Evolutionary conservation across 2,888 invertebrate genomes (phyloP), one percentile per base, ranked within the genome.

Genomic region (Pecten maximus): DNA sequence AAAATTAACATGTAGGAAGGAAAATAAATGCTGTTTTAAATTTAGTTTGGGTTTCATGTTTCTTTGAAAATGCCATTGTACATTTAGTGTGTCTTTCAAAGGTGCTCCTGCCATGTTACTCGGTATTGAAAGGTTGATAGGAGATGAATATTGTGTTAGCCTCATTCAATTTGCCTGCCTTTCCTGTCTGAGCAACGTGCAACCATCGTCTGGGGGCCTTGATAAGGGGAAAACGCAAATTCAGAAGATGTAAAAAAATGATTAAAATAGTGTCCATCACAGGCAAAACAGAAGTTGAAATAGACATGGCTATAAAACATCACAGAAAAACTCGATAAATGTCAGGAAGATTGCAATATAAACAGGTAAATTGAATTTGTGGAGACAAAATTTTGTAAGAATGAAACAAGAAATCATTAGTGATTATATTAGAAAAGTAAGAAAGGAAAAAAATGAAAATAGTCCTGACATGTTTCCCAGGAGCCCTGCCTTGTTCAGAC

Each of bases 51-150:
- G 74, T 35, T 74, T 74, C 28, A 74, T 74, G 74, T 74, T 74
- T 16, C 35, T 74, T 74, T 74, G 74, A 74, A 74, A 74, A 74
- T 74, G 35, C 15, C 74, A 74, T 74, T 74, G 74, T 74, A 74
- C 74, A 74, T 74, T 28, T 74, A 74, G 28, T 74, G 74, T 12
- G 74, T 74, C 74, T 74, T 6, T 74, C 74, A 74, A 74, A 10
- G 19, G 74, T 28, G 19, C 35, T 74, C 2, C 35, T 74, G 35
- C 35, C 74, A 35, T 74, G 74, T 74, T 74, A 74, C 35, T 8
- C 0, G 74, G 74, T 74, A 74, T 35, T 28, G 74, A 74, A 74
- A 74, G 74, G 35, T 35, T 35, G 28, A 74, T 35, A 74, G 74
- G 35, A 28, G 12, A 35, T 6, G 74, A 0, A 35, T 35, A 74